Conservation (phyloP, 64 coral and sea anemone genomes). For the Porites australiensis region DNA sequence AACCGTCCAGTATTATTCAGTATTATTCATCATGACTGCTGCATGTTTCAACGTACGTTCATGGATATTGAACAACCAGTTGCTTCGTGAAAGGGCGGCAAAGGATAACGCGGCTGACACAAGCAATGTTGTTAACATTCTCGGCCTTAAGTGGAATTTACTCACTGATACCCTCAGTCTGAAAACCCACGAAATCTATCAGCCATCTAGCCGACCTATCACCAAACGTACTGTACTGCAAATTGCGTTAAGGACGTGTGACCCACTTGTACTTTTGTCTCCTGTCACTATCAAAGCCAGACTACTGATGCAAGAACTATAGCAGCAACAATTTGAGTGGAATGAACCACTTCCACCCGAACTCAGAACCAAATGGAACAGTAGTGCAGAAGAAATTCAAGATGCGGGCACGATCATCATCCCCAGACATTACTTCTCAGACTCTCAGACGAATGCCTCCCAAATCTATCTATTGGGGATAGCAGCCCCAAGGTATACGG, state of each 20-base stretch:
- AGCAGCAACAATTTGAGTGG: neutral
- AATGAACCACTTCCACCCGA: constrained; percentile 31
- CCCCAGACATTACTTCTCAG: constrained; percentile 4
- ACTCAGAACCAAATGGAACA: constrained; percentile 11
- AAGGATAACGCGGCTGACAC: constrained; percentile 18
- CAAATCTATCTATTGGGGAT: constrained; percentile 14
- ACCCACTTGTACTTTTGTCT: constrained; percentile 2
- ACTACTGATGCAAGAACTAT: constrained; percentile 5
- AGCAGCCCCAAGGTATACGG: constrained; percentile 53
- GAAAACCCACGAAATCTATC: neutral
- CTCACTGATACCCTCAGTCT: neutral
- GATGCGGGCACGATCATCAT: constrained; percentile 17
- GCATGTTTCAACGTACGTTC: constrained; percentile 52
- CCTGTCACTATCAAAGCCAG: neutral
- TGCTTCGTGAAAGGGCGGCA: neutral
- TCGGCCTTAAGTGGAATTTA: constrained; percentile 15
- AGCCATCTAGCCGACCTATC: too few relatives aligned
- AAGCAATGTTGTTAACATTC: constrained; percentile 23
- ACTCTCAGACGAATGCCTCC: neutral
- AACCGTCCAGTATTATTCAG: constrained; percentile 48
- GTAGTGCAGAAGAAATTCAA: constrained; percentile 11
- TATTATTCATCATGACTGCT: constrained; percentile 29
- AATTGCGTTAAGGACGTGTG: neutral
- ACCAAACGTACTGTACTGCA: neutral
- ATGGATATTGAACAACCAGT: constrained; percentile 39